These are phyloP conservation scores for Gymnocephalus cernua DNA, from an alignment of 2,113 vertebrate species.

Conservation along the genomic window DNA sequence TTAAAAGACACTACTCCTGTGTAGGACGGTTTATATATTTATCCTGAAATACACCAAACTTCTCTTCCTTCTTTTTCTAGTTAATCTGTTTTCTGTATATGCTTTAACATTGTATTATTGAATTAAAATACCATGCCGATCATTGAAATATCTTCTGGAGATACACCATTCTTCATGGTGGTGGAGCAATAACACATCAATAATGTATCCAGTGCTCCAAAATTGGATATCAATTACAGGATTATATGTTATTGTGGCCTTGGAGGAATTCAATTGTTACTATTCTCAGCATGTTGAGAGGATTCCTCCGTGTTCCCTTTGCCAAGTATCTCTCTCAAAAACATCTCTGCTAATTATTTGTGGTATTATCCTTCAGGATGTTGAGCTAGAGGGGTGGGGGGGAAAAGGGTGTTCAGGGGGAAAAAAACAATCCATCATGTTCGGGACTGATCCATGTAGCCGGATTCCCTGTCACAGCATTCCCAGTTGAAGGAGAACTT, in stretches of 20 bases:
- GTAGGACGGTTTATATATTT: neutral
- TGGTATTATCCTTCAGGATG: conserved; percentile 38
- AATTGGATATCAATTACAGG: conserved; percentile 48
- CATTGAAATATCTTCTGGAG: neutral
- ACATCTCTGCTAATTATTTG: conserved; percentile 58
- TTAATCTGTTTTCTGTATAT: neutral
- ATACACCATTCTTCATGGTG: neutral
- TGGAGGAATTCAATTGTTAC: conserved; percentile 37
- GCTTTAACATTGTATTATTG: neutral
- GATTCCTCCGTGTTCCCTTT: conserved; percentile 21
- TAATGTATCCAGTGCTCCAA: conserved; percentile 14
- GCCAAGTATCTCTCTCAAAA: conserved; percentile 19
- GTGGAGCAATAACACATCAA: conserved; percentile 30
- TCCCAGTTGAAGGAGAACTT: conserved; percentile 59
- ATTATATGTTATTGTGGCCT: conserved; percentile 45
- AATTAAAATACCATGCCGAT: neutral
- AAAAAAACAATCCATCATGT: conserved; percentile 34
- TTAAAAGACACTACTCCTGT: no score
- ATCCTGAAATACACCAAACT: neutral
- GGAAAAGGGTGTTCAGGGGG: neutral
- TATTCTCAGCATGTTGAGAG: conserved; percentile 51
- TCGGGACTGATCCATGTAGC: conserved; percentile 56
- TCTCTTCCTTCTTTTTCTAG: neutral
- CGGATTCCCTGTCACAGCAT: conserved; percentile 50
- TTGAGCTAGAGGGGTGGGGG: conserved; percentile 21